Conservation (phyloP, 2,888 invertebrate genomes). For the Lepeophtheirus nordmannii region DNA sequence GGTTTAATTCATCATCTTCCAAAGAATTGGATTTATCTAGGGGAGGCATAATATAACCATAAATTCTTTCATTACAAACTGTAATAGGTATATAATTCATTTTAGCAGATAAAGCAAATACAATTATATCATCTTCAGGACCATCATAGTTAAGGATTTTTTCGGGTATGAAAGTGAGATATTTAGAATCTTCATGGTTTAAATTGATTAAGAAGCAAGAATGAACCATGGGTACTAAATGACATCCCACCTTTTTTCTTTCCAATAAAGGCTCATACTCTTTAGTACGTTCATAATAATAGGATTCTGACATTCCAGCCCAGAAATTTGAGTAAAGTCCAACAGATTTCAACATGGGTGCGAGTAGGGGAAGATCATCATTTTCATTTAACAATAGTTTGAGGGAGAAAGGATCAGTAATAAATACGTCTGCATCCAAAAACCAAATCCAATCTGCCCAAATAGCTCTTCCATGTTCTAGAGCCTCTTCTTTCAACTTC, state of each 20-base stretch:
- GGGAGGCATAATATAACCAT: constrained; percentile 68
- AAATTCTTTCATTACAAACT: constrained; percentile 62
- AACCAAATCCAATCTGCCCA: constrained; percentile 86
- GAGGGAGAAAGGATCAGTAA: constrained; percentile 51
- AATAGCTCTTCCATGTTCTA: constrained; percentile 50
- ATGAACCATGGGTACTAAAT: constrained; percentile 77
- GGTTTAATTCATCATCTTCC: constrained; percentile 49
- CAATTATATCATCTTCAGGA: constrained; percentile 77
- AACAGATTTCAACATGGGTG: constrained; percentile 72
- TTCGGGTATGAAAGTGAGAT: constrained; percentile 54
- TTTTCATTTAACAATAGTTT: constrained; percentile 46
- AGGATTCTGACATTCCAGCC: constrained; percentile 75
- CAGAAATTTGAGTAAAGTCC: constrained; percentile 88
- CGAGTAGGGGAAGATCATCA: constrained; percentile 45
- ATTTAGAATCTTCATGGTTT: constrained; percentile 42
- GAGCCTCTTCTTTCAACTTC: constrained; percentile 54
- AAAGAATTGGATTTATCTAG: constrained; percentile 51
- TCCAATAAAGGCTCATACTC: constrained; percentile 65
- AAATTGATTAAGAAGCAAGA: constrained; percentile 67
- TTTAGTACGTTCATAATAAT: constrained; percentile 65
- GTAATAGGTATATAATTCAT: constrained; percentile 49
- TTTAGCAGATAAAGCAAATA: constrained; percentile 69
- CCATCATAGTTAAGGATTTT: constrained; percentile 50
- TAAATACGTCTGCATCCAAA: constrained; percentile 66
- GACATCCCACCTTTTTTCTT: constrained; percentile 50